phyloP scores from a whole-genome alignment of 1,140 invertebrate species.

The Trichonephila clavata region DNA sequence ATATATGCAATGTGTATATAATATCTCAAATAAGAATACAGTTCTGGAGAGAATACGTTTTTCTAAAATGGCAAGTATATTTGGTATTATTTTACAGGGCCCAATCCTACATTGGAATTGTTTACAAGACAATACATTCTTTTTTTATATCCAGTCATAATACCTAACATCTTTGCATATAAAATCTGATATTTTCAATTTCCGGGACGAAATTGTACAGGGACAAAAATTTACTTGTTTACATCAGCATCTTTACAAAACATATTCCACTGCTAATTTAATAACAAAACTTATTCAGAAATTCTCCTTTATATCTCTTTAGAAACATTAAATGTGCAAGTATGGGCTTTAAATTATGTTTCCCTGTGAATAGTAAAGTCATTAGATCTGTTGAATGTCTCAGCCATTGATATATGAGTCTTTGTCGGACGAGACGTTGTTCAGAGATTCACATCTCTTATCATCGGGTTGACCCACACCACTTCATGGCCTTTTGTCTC shows the following conservation, averaged over 20 bases:
- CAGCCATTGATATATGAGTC: conserved; percentile 31
- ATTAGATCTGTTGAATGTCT: conserved; percentile 38
- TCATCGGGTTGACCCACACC: conserved; percentile 25
- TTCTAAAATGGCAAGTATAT: no score
- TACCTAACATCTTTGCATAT: no score
- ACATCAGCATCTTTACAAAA: not conserved
- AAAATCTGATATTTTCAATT: no score
- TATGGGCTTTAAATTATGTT: conserved; percentile 38
- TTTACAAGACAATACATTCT: no score
- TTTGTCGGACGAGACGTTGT: not conserved
- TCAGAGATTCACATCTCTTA: conserved; percentile 11
- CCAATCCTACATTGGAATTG: no score
- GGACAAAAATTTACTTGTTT: no score
- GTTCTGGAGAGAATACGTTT: no score
- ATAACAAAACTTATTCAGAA: not conserved
- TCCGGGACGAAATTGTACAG: no score
- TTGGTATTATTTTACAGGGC: no score
- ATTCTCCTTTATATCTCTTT: not conserved
- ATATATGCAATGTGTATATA: no score
- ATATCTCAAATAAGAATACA: no score
- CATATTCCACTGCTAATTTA: not conserved
- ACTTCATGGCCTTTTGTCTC: conserved; percentile 44
- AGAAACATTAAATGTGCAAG: not conserved
- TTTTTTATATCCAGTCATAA: no score
- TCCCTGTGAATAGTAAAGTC: conserved; percentile 7